Base-by-base conservation (phyloP, 2,888 invertebrate species). In the Hoplodrina blanda region DNA sequence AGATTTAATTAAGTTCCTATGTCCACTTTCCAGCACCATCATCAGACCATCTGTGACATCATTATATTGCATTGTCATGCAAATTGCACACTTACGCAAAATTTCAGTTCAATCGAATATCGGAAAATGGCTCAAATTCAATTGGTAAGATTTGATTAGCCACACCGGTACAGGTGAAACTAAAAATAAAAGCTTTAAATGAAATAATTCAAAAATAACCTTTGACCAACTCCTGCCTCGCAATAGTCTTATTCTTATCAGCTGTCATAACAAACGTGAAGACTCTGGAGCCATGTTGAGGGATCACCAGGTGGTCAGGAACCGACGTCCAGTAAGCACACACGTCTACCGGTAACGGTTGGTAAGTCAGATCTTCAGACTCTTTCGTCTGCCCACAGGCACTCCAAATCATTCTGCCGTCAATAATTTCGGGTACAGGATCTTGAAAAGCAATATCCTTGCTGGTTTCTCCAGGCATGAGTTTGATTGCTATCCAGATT, bases 251-350 rank as follows among this genome's bases (percentile, higher is more conserved):
- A 56, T 95, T 92, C 46, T 93, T 94, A 84, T 97, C 97, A 4
- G 93, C 96, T 0, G 96, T 96, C 93, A 97, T 95, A 0, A 95
- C 92, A 77, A 96, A 96, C 0, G 96, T 96, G 81, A 96, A 95
- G 0, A 95, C 92, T 57, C 92, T 91, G n/a, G 92, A 91, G 0
- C 94, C 94, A 68, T 93, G 93, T 60, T 94, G 95, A 0, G 96
- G 96, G 15, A 96, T 94, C 11, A 96, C 95, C 19, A 96, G 72
- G 64, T 95, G 93, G 61, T 94, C 95, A 1, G 96, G 96, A 11
- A 95, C 95, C 0, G 95, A 93, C 0, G 96, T 96, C 95, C 96
- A 96, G 62, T 91, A 96, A 1, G 90, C 93, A 71, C 96, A 96
- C 0, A 96, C 95, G 8, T 93, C 90, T 1, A 91, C 83, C 0